A percentile compares a stretch with the other conserved stretches of the same genome.
These are phyloP conservation scores for Lampris megalopsis DNA, from an alignment of 2,113 vertebrate species.

Conservation along the genomic window DNA sequence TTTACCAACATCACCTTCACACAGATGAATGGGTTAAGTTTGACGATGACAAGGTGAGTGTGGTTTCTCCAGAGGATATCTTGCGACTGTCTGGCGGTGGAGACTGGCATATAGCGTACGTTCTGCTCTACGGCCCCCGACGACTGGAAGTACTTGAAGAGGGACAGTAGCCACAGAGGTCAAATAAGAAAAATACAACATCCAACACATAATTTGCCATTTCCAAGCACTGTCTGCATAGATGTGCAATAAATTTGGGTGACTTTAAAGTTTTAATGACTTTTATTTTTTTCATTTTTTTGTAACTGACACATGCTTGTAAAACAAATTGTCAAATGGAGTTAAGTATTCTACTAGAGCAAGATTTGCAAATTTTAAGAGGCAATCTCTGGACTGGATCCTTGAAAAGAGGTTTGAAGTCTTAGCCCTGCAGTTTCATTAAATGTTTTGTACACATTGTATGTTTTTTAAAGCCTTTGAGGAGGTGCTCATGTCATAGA, in stretches of 20 bases:
- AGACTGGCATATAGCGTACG: conserved; percentile 99
- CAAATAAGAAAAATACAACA: conserved; percentile 71
- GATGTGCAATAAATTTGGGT: conserved; percentile 96
- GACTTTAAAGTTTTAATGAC: conserved; percentile 82
- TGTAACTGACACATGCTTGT: conserved; percentile 76
- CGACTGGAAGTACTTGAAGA: conserved; percentile 89
- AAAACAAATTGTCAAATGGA: conserved; percentile 68
- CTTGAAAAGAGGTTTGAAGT: conserved; percentile 43
- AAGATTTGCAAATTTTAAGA: conserved; percentile 52
- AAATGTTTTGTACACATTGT: conserved; percentile 81
- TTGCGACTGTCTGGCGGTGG: conserved; percentile 96
- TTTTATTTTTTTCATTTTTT: conserved; percentile 72
- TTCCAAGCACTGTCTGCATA: conserved; percentile 88
- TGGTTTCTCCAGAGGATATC: conserved; percentile 97
- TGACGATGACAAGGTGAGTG: conserved; percentile 98
- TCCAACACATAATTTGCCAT: conserved; percentile 76
- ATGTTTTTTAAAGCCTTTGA: conserved; percentile 80
- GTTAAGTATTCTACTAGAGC: conserved; percentile 65
- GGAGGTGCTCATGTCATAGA: conserved; percentile 73
- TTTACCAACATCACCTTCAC: conserved; percentile 6
- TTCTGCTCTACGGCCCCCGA: conserved; percentile 96
- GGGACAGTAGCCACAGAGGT: conserved; percentile 76
- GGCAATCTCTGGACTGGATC: conserved; percentile 63
- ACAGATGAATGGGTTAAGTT: conserved; percentile 99
- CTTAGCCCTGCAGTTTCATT: conserved; percentile 71